A percentile compares a stretch with the other conserved stretches of the same genome.
Conservation (phyloP, 2,113 vertebrate genomes). For the Morone saxatilis region DNA sequence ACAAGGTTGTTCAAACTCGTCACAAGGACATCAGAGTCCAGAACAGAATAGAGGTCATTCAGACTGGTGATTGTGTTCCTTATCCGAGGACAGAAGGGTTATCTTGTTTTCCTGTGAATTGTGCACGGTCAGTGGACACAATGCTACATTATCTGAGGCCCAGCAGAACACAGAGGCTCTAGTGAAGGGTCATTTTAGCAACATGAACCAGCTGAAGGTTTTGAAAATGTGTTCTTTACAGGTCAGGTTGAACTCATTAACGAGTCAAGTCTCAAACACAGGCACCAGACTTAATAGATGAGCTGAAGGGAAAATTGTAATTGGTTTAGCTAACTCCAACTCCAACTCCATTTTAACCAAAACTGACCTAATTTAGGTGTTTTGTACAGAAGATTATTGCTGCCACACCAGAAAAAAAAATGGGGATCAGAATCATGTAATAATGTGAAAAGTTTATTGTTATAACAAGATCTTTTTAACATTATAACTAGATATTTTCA, state of each 20-base stretch:
- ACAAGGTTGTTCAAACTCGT: neutral
- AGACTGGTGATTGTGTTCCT: constrained; percentile 3
- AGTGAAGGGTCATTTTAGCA: constrained; percentile 17
- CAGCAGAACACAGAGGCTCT: constrained; percentile 28
- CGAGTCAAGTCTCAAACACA: neutral
- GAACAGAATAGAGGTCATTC: constrained; percentile 2
- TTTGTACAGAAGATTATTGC: neutral
- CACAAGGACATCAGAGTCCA: constrained; percentile 15
- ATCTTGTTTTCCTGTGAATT: constrained; percentile 23
- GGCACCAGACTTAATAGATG: constrained; percentile 11
- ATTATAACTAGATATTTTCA: too few species aligned
- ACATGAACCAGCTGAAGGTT: constrained; percentile 12
- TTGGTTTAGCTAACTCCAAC: neutral
- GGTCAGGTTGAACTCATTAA: constrained; percentile 16
- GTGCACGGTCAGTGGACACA: constrained; percentile 39
- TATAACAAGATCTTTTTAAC: too few species aligned
- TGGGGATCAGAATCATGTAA: too few species aligned
- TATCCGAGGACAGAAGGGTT: constrained; percentile 15
- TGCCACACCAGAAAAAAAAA: too few species aligned
- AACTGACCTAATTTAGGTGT: neutral
- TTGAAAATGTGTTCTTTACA: constrained; percentile 16
- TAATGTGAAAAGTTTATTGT: too few species aligned
- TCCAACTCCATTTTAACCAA: neutral
- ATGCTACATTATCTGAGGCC: constrained; percentile 36
- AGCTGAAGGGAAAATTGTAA: neutral